Evolutionary conservation across 2,888 invertebrate genomes (phyloP), one percentile per base, ranked within the genome.

Genomic region (Yponomeuta plumbellus): DNA sequence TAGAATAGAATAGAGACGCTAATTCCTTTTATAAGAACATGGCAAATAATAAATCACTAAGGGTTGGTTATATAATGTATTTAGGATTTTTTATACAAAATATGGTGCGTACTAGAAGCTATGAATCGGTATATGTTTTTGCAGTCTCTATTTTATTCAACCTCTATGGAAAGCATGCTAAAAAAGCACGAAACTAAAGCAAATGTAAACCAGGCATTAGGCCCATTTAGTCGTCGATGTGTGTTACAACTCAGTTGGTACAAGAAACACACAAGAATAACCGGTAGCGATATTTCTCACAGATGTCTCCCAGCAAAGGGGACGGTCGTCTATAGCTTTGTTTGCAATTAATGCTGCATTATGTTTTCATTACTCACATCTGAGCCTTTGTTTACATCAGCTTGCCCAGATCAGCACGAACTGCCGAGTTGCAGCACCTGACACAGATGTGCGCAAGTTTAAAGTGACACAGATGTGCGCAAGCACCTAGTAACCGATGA

Each of bases 291-390:
- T n/a, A 52, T 23, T 61, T 61, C 34, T 61, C 61, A 61, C 61
- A 34, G 59, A 21, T 34, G 66, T 61, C 61, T 61, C 69, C 58
- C 66, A 68, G 67, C 70, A 69, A 70, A 66, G 39, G 65, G 52
- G 66, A 69, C 68, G 69, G 67, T 67, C 70, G 64, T 67, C 70
- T 79, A 80, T 81, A 75, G 76, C 68, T n/a, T 34, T 34, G 62
- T 44, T 68, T 67, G 70, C 73, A 75, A 68, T 61, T 69, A 70
- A 71, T 67, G 72, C 70, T 68, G 70, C 61, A 61, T 63, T 63
- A 34, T 79, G 79, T 79, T 83, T 76, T 78, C 80, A 80, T 84
- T 81, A 75, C 75, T 67, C 75, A 71, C 84, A 85, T 83, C 84
- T 85, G 85, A 77, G 72, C 76, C 79, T 79, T 5, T 80, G 77